phyloP scores from a whole-genome alignment of 2,888 invertebrate genomes.

The Nephrotoma guestfalica region DNA sequence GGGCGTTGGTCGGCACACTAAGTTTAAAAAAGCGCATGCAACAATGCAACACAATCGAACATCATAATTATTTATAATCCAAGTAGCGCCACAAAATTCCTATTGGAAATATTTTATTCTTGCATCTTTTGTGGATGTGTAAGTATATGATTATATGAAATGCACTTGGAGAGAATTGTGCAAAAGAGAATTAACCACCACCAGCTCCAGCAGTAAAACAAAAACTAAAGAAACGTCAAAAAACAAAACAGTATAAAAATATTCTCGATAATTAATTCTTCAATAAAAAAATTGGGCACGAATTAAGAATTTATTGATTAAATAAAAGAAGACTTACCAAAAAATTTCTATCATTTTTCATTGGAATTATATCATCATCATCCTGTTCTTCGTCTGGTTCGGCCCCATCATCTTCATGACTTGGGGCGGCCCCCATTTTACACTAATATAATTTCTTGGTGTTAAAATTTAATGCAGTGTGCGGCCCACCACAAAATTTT shows the following conservation, averaged over 20 bases:
- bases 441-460: background rate
- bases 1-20: background rate
- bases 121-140: background rate
- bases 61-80: background rate
- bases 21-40: background rate
- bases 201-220: background rate
- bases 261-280: background rate
- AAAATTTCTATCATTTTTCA: background rate
- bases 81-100: background rate
- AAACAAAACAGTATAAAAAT: background rate
- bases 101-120: background rate
- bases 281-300: background rate
- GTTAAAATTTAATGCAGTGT: background rate
- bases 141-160: background rate
- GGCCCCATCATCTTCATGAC: conserved; percentile 2
- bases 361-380: conserved; percentile 5
- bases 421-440: conserved; percentile 3
- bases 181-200: background rate
- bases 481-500: background rate
- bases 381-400: conserved; percentile 4
- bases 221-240: background rate
- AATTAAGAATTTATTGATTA: background rate
- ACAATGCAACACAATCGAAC: background rate
- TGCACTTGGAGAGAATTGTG: background rate
- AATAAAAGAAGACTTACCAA: background rate